Evolutionary conservation across 2,888 invertebrate species (phyloP), one percentile per base, ranked within the genome.

Genomic region (Cerceris ruficornis): DNA sequence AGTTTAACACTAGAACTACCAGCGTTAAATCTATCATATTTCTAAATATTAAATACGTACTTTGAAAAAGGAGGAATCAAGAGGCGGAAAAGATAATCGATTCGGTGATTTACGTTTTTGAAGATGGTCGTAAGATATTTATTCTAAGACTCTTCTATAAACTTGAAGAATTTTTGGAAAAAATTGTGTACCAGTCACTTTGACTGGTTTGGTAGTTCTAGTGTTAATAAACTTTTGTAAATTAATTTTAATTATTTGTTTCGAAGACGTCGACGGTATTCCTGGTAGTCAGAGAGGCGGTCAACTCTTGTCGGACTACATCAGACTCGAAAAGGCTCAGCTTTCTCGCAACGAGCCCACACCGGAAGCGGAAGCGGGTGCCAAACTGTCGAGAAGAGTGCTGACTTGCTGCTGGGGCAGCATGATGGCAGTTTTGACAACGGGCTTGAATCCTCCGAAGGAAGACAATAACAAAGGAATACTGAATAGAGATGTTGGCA

Each of bases 381-480:
- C 96, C 43, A 96, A 96, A 83, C 93, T 96, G 89, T 95, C 96
- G 0, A 94, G 96, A 86, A 94, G 96, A 72, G 95, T 98, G 49
- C 92, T 98, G 64, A 97, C 97, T 0, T 97, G 97, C 87, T 98
- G 98, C 88, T 98, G 98, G 98, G 96, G 96, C 52, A 97, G 97
- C 0, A 96, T 98, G 94, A 95, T 98, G 75, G 96, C 96, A 14
- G 97, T 98, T 0, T 93, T 98, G 14, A 97, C 98, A 59, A 95
- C 96, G 0, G 96, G 92, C 4, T 78, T 92, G 15, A 92, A 91
- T 87, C 92, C 92, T 0, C 89, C 89, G 0, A 92, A 91, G 69
- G 92, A 92, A 55, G 92, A 92, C 66, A 89, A 85, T 66, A 90
- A 87, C 57, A 92, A 90, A 59, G 89, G 92, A 4, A 89, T 92